phyloP scores from a whole-genome alignment of 1,140 invertebrate genomes.

The Phthorimaea operculella region DNA sequence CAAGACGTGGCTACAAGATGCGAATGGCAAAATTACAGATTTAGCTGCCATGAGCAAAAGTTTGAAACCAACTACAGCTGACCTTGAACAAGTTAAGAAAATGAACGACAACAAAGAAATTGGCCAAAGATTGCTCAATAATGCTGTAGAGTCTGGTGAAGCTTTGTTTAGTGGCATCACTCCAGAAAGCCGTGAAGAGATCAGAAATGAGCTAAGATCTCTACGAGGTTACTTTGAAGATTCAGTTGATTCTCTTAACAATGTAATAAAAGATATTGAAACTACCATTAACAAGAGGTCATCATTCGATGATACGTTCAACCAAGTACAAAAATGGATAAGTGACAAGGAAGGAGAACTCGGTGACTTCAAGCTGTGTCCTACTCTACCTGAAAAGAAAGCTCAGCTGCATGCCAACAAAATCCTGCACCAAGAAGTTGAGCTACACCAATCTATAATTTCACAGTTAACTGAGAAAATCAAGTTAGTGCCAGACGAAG shows the following conservation, averaged over 20 bases:
- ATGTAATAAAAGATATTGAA: conserved; percentile 87
- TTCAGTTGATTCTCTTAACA: conserved; percentile 85
- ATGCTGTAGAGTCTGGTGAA: conserved; percentile 87
- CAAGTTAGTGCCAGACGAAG: conserved; percentile 77
- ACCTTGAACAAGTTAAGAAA: conserved; percentile 79
- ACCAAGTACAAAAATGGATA: conserved; percentile 85
- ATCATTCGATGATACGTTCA: conserved; percentile 90
- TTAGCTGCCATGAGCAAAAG: conserved; percentile 75
- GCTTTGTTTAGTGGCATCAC: conserved; percentile 87
- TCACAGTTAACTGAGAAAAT: conserved; percentile 82
- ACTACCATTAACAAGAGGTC: conserved; percentile 86
- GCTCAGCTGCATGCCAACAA: conserved; percentile 80
- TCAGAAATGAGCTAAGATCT: conserved; percentile 83
- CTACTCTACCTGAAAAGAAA: conserved; percentile 87
- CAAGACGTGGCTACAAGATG: conserved; percentile 81
- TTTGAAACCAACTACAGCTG: conserved; percentile 75
- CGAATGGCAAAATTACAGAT: conserved; percentile 77
- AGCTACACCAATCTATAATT: conserved; percentile 81
- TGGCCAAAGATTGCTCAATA: conserved; percentile 82
- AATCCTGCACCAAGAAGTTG: conserved; percentile 83
- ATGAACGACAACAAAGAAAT: conserved; percentile 80
- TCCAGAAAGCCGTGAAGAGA: conserved; percentile 84
- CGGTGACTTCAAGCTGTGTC: conserved; percentile 74
- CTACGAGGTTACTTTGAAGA: conserved; percentile 86
- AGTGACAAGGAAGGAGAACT: conserved; percentile 78